Base-by-base conservation (phyloP, 2,888 invertebrate species). In the Drosophila mulleri region DNA sequence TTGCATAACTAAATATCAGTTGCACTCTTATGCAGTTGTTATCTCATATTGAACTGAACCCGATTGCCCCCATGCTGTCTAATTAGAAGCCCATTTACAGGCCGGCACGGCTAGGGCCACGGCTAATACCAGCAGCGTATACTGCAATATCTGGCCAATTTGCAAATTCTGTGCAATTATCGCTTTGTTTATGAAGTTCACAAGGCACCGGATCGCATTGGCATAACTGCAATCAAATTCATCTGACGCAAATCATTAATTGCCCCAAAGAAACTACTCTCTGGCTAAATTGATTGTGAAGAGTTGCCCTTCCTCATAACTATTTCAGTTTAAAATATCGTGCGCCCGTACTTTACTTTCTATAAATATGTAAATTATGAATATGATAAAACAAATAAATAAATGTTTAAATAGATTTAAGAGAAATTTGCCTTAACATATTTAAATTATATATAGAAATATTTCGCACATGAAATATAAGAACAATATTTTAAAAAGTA, bases 131-230 rank as follows among this genome's bases (percentile, higher is more conserved):
- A 44, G 9, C 16, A 7, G 29, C 44, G 54, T 12, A 45, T 54
- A 69, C 62, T 6, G 54, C 26, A 39, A 26, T 37, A 4, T 39
- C 54, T 39, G n/a, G 70, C 20, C 78, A 74, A 86, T 86, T 70
- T 61, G 54, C 35, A 23, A 35, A 35, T 50, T 47, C 57, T 56
- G 61, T 63, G 32, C 52, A 41, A 52, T 52, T 26, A 45, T 39
- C 63, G 50, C 47, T 58, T 63, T 62, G 63, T 52, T 53, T 54
- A 42, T 63, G 59, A 66, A 35, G 75, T 64, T 54, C 47, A 67
- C 58, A 64, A 68, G 66, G n/a, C 32, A 37, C 14, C n/a, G 11
- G 23, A 26, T 23, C n/a, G 53, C 39, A n/a, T n/a, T 23, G 16
- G 37, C 41, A 23, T 8, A 41, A 23, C 12, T 20, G 45, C 16